These are phyloP conservation scores for Capreolus pygargus DNA, from an alignment of 2,113 vertebrate genomes.

Conservation along the genomic window DNA sequence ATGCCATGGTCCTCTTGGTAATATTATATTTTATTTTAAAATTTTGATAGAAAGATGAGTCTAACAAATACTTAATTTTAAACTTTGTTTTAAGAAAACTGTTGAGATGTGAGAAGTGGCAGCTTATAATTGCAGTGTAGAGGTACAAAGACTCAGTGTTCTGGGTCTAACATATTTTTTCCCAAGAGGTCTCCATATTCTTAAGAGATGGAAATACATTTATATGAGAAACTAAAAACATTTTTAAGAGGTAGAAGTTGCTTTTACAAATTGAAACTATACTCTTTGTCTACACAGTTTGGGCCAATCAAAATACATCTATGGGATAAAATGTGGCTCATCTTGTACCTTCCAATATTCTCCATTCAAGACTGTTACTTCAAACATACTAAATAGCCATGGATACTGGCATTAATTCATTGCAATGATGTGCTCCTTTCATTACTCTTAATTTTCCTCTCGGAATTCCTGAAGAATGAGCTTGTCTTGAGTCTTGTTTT, in stretches of 20 bases:
- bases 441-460: background rate
- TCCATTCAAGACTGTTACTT: background rate
- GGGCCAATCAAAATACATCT: background rate
- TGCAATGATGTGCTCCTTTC: background rate
- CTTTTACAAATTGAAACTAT: background rate
- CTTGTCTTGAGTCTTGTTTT: background rate
- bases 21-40: conserved; percentile 18
- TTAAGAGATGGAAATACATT: background rate
- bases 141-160: background rate
- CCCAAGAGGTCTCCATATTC: background rate
- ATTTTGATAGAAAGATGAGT: background rate
- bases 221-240: background rate
- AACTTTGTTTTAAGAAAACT: conserved; percentile 39
- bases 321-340: background rate
- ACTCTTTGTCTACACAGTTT: background rate
- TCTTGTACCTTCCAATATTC: background rate
- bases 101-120: background rate
- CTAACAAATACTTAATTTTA: conserved; percentile 25
- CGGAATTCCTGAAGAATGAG: background rate
- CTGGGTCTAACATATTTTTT: background rate
- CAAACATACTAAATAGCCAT: background rate
- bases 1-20: background rate
- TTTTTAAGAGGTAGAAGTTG: background rate
- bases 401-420: background rate
- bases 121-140: background rate